phyloP scores from a whole-genome alignment of 1,140 invertebrate species.

The Trypoxylus dichotomus region DNA sequence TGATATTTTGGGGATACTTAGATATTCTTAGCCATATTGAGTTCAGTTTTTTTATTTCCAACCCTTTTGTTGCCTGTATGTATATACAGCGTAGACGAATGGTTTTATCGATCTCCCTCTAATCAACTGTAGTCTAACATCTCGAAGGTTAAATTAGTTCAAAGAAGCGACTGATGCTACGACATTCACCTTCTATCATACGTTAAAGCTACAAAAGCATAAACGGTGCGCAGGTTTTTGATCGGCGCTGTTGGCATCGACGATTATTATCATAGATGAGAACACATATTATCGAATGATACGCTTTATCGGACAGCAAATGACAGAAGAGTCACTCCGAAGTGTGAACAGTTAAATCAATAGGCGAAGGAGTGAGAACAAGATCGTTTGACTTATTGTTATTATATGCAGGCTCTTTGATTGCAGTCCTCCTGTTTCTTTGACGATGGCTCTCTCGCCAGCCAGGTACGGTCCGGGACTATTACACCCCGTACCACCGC shows the following conservation, averaged over 20 bases:
- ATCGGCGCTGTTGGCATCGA: constrained; percentile 32
- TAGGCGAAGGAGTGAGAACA: constrained; percentile 8
- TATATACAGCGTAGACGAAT: background rate
- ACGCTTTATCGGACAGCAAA: constrained; percentile 15
- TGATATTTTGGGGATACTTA: background rate
- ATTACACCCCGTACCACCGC: constrained; percentile 55
- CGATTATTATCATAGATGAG: constrained; percentile 26
- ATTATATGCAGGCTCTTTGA: constrained; percentile 12
- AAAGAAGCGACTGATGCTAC: constrained; percentile 22
- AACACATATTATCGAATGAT: constrained; percentile 28
- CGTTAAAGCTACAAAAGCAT: constrained; percentile 38
- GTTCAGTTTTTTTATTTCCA: background rate
- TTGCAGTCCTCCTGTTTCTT: constrained; percentile 59
- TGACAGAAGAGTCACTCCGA: constrained; percentile 21
- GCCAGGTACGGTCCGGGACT: constrained; percentile 56
- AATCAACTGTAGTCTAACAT: background rate
- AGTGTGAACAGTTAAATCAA: constrained; percentile 20
- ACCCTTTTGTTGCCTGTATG: background rate
- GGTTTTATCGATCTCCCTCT: constrained; percentile 14
- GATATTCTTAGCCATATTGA: background rate
- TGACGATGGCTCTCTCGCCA: constrained; percentile 61
- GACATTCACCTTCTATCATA: constrained; percentile 35
- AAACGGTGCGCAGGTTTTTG: constrained; percentile 35
- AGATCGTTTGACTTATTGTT: constrained; percentile 26
- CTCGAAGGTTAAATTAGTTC: constrained; percentile 22